phyloP scores from a whole-genome alignment of 2,888 invertebrate genomes.

The Corythucha ciliata region DNA sequence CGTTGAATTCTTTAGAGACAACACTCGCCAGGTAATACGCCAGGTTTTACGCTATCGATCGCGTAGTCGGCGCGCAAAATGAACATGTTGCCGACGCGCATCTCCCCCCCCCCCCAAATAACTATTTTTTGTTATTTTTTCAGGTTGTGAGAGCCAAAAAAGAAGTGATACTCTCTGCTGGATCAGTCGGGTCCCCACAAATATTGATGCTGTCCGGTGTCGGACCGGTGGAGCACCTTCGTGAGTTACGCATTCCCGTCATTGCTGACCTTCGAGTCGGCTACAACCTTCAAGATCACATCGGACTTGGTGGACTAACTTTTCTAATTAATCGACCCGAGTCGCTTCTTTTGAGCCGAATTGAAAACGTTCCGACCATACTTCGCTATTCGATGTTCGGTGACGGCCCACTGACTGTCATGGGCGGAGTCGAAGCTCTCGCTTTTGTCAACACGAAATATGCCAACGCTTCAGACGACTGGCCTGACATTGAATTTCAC shows the following conservation, averaged over 20 bases:
- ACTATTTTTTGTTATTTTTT: neutral
- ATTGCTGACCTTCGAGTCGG: constrained; percentile 76
- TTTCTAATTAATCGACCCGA: constrained; percentile 70
- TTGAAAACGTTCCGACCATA: constrained; percentile 68
- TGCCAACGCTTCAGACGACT: constrained; percentile 66
- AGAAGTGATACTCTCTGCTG: constrained; percentile 83
- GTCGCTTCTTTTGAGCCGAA: constrained; percentile 67
- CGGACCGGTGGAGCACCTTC: constrained; percentile 61
- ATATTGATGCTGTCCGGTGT: constrained; percentile 83
- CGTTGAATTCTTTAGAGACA: constrained; percentile 67
- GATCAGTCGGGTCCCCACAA: constrained; percentile 89
- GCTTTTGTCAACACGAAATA: constrained; percentile 83
- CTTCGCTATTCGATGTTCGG: constrained; percentile 77
- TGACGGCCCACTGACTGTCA: constrained; percentile 71
- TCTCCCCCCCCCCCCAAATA: neutral
- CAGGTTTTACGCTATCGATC: no score
- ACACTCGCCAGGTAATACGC: constrained; percentile 38
- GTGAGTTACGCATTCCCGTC: constrained; percentile 65
- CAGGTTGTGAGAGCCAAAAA: constrained; percentile 56
- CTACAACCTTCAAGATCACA: constrained; percentile 79
- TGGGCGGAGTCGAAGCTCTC: constrained; percentile 53
- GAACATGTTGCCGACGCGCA: neutral
- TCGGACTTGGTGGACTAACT: constrained; percentile 74
- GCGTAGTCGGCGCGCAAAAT: no score
- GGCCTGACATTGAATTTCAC: constrained; percentile 83